Evolutionary conservation across 2,113 vertebrate genomes (phyloP).

Genomic region (Nipponia nippon): DNA sequence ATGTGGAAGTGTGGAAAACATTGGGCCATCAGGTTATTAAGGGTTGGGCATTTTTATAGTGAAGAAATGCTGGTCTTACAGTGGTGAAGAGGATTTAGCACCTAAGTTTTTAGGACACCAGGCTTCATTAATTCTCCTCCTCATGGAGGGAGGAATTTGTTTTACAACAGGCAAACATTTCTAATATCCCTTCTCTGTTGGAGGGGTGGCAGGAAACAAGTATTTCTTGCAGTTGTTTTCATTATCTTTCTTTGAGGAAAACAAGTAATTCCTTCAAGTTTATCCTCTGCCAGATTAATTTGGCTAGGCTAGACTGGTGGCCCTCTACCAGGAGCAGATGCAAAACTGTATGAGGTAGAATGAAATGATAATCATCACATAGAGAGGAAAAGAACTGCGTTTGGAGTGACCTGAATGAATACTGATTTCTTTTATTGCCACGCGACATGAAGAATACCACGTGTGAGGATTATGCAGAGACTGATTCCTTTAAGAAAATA

Average conservation of each 20-base stretch:
- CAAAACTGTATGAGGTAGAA: neutral
- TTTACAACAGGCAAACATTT: neutral
- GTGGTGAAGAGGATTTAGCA: neutral
- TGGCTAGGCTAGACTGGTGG: neutral
- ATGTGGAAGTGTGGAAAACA: neutral
- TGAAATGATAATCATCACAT: neutral
- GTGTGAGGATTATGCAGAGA: neutral
- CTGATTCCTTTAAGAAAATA: neutral
- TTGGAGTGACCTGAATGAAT: neutral
- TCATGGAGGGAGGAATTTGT: neutral
- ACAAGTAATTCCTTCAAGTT: neutral
- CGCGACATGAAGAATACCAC: rapidly evolving
- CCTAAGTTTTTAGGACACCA: neutral
- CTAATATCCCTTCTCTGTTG: neutral
- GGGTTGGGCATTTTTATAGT: neutral
- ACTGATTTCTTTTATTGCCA: neutral
- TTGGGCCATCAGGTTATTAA: neutral
- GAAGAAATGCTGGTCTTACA: neutral
- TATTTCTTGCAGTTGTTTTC: neutral
- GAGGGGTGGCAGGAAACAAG: neutral
- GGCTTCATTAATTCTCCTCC: neutral
- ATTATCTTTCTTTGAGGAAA: neutral
- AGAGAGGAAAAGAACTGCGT: rapidly evolving
- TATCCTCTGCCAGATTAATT: neutral
- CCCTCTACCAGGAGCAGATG: neutral